Conservation (phyloP, 2,113 vertebrate species). For the Datnioides undecimradiatus region DNA sequence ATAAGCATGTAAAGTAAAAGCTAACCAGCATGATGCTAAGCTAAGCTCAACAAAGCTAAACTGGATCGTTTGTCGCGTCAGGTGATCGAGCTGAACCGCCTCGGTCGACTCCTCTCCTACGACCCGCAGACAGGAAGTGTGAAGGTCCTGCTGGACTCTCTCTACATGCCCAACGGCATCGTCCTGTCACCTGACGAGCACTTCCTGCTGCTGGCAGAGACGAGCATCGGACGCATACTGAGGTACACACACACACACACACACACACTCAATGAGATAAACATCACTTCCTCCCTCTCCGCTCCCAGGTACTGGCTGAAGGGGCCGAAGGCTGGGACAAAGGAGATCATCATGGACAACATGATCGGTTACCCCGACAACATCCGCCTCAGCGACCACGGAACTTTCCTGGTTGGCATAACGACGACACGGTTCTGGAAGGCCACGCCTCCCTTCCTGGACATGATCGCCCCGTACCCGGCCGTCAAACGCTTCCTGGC, state of each 20-base stretch:
- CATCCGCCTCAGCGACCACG: slow-evolving; percentile 79
- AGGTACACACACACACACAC: slow-evolving; percentile 44
- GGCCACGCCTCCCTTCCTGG: slow-evolving; percentile 80
- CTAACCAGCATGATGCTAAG: no score
- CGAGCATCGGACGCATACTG: slow-evolving; percentile 79
- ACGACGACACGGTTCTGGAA: slow-evolving; percentile 74
- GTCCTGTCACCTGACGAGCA: slow-evolving; percentile 75
- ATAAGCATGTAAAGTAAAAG: no score
- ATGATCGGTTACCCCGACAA: slow-evolving; percentile 85
- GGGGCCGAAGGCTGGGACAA: slow-evolving; percentile 77
- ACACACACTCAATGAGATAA: background rate
- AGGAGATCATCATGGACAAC: slow-evolving; percentile 79
- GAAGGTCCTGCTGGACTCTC: slow-evolving; percentile 72
- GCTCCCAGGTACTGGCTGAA: slow-evolving; percentile 79
- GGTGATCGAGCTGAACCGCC: slow-evolving; percentile 82
- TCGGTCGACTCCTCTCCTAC: slow-evolving; percentile 77
- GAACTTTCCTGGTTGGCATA: slow-evolving; percentile 82
- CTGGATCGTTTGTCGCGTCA: slow-evolving; percentile 18
- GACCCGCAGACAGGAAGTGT: slow-evolving; percentile 66
- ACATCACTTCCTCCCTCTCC: background rate
- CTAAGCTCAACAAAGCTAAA: no score
- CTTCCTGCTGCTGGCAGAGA: slow-evolving; percentile 82
- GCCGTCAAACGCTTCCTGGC: slow-evolving; percentile 81
- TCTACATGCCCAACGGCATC: slow-evolving; percentile 84
- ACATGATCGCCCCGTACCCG: slow-evolving; percentile 78